A percentile compares a stretch with the other conserved stretches of the same genome.
phyloP scores from a whole-genome alignment of 2,113 vertebrate genomes.

The Sapajus apella region DNA sequence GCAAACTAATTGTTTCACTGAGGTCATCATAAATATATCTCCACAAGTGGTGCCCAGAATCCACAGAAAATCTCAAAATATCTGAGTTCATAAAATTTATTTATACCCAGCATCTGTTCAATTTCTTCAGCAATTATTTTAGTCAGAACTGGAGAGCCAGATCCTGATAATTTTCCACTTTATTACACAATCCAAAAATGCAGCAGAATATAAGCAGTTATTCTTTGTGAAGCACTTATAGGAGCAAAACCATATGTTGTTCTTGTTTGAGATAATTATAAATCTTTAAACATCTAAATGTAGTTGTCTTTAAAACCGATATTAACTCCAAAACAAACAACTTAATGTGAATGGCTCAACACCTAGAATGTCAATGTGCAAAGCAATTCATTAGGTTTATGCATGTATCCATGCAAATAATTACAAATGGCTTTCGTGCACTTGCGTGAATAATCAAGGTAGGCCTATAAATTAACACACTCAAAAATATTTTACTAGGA shows the following conservation, averaged over 20 bases:
- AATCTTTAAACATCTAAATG: constrained; percentile 28
- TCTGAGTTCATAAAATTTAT: constrained; percentile 50
- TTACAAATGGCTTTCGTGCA: constrained; percentile 9
- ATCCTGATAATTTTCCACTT: constrained; percentile 45
- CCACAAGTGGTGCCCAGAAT: neutral
- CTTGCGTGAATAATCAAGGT: constrained; percentile 4
- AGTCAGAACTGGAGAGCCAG: constrained; percentile 1
- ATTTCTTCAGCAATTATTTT: constrained; percentile 63
- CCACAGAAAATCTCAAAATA: neutral
- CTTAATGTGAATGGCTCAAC: constrained; percentile 21
- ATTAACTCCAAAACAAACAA: constrained; percentile 42
- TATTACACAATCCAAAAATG: constrained; percentile 28
- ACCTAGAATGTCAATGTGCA: neutral
- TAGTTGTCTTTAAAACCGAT: constrained; percentile 17
- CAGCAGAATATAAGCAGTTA: neutral
- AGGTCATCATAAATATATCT: constrained; percentile 23
- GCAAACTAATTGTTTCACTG: constrained; percentile 1
- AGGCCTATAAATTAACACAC: neutral
- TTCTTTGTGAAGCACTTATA: constrained; percentile 11
- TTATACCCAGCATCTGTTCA: constrained; percentile 60
- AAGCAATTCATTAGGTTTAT: neutral
- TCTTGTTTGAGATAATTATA: constrained; percentile 15
- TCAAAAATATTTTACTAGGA: neutral
- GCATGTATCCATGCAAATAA: neutral
- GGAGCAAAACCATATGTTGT: constrained; percentile 35